A percentile compares a stretch with the other conserved stretches of the same genome.
These are phyloP conservation scores for Octodon degus DNA, from an alignment of 2,113 vertebrate species.

Conservation along the genomic window DNA sequence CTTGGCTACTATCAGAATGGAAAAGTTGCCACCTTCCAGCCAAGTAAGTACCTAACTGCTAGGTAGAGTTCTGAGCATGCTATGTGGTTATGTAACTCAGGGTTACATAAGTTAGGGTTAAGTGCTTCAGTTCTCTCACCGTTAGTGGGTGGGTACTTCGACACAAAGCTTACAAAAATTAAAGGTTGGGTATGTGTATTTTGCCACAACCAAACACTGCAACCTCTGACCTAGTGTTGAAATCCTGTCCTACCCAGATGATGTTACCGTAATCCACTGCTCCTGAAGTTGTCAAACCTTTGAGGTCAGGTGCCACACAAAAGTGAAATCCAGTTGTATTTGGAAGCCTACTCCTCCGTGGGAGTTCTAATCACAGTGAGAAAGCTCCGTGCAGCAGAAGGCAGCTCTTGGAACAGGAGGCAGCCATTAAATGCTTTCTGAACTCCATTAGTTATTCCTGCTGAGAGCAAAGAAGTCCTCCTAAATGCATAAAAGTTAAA, in stretches of 20 bases:
- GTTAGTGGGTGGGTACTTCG: conserved; percentile 9
- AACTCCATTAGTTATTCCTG: conserved; percentile 68
- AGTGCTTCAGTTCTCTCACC: conserved; percentile 11
- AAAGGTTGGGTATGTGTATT: not conserved
- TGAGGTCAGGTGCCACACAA: not conserved
- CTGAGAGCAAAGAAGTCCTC: conserved; percentile 43
- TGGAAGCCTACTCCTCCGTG: not conserved
- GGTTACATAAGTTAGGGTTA: not conserved
- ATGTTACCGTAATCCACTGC: not conserved
- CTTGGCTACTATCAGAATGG: not conserved
- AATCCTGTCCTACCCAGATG: not conserved
- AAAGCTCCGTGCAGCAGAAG: not conserved
- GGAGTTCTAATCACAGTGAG: conserved; percentile 66
- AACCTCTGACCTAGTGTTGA: not conserved
- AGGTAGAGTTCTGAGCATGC: not conserved
- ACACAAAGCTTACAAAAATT: not conserved
- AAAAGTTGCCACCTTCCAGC: not conserved
- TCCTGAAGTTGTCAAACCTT: conserved; percentile 44
- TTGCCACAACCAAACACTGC: not conserved
- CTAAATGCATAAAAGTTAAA: conserved; percentile 63
- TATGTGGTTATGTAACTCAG: not conserved
- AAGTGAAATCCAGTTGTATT: conserved; percentile 41
- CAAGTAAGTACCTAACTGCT: not conserved
- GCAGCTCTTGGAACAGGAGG: conserved; percentile 22
- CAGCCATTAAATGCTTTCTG: conserved; percentile 63